These are phyloP conservation scores for Geotrupes spiniger DNA, from an alignment of 2,888 invertebrate genomes.

Conservation along the genomic window DNA sequence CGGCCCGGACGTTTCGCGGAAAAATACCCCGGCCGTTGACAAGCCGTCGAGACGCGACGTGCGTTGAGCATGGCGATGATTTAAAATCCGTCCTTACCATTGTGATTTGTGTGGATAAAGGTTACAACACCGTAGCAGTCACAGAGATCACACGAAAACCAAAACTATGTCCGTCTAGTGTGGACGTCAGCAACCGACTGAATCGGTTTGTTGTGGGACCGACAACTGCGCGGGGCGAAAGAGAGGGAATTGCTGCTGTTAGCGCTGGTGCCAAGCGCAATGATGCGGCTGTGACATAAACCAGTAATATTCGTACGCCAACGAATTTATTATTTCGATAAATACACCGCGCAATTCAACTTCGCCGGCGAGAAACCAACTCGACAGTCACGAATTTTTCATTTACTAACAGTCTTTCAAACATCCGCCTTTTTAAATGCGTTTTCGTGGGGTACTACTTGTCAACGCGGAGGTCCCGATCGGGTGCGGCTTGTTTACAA, in stretches of 20 bases:
- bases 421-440: too few species aligned
- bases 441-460: slow-evolving; percentile 47
- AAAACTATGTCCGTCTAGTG: slow-evolving; percentile 16
- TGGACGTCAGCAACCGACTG: slow-evolving; percentile 31
- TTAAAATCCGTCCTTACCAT: slow-evolving; percentile 46
- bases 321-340: slow-evolving; percentile 6
- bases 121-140: slow-evolving; percentile 12
- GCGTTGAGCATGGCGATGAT: slow-evolving; percentile 29
- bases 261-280: slow-evolving; percentile 48
- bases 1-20: slow-evolving; percentile 31
- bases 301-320: slow-evolving; percentile 52
- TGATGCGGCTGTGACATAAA: slow-evolving; percentile 51
- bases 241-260: slow-evolving; percentile 41
- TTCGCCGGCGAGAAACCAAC: too few species aligned
- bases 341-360: neutral
- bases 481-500: slow-evolving; percentile 74
- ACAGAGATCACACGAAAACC: slow-evolving; percentile 17
- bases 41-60: neutral
- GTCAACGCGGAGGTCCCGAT: slow-evolving; percentile 59
- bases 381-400: too few species aligned
- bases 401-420: too few species aligned
- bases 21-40: slow-evolving; percentile 16
- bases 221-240: slow-evolving; percentile 32
- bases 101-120: slow-evolving; percentile 47
- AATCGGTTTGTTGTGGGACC: slow-evolving; percentile 45